Evolutionary conservation across 2,797 vertebrate species (phyloP).

Genomic region (Microctenopoma stevenorrisi): DNA sequence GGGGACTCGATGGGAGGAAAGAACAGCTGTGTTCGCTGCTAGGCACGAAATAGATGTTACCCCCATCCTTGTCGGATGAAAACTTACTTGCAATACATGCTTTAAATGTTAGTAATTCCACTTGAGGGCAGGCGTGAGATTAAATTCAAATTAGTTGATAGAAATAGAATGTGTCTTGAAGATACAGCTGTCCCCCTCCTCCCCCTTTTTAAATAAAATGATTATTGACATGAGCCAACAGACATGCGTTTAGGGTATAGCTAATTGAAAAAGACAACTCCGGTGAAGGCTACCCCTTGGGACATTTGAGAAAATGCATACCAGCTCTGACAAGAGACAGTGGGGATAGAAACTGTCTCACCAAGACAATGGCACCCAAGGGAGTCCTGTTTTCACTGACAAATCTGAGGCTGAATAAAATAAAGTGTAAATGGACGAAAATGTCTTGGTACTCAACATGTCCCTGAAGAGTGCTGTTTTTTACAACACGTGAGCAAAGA

Average conservation of each 20-base stretch:
- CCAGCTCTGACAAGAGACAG: constrained; percentile 54
- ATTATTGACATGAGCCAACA: constrained; percentile 75
- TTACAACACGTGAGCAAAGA: constrained; percentile 14
- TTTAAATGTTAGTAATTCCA: constrained; percentile 57
- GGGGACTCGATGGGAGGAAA: constrained; percentile 48
- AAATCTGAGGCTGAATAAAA: constrained; percentile 61
- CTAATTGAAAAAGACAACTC: constrained; percentile 83
- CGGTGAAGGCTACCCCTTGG: constrained; percentile 58
- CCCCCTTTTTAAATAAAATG: constrained; percentile 54
- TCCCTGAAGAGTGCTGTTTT: constrained; percentile 36
- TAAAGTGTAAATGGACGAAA: constrained; percentile 65
- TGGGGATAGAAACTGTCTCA: constrained; percentile 51
- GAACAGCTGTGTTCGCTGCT: constrained; percentile 67
- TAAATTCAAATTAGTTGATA: constrained; percentile 66
- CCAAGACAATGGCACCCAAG: constrained; percentile 64
- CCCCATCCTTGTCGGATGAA: constrained; percentile 53
- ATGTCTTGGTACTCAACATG: constrained; percentile 43
- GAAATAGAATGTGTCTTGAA: constrained; percentile 56
- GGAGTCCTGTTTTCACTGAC: constrained; percentile 62
- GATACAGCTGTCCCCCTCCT: constrained; percentile 60
- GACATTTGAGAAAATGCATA: constrained; percentile 50
- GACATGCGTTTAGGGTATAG: constrained; percentile 54
- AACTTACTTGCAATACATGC: constrained; percentile 64
- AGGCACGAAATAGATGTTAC: constrained; percentile 54
- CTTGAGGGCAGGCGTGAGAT: constrained; percentile 60